Percentiles rank a stretch among this genome's conserved stretches.
Evolutionary conservation across 2,797 vertebrate genomes (phyloP).

Genomic region (Myotis findleyi): DNA sequence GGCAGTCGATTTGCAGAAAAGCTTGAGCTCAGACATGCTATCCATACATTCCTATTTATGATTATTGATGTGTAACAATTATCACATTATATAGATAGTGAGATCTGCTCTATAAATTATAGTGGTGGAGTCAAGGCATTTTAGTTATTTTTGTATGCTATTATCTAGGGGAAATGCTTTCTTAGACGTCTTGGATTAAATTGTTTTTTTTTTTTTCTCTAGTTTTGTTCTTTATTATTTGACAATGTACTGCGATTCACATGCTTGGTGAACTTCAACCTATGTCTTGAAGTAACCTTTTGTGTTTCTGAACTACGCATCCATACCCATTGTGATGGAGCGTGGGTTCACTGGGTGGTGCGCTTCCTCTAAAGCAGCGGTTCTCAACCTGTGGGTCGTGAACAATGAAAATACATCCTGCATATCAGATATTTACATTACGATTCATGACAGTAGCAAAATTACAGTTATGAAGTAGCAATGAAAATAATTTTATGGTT

Average conservation of each 20-base stretch:
- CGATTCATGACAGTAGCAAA: no score
- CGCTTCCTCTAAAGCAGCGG: background rate
- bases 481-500: no score
- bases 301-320: slow-evolving; percentile 12
- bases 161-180: slow-evolving; percentile 75
- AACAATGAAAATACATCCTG: no score
- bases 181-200: slow-evolving; percentile 74
- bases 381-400: no score
- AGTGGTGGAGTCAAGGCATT: slow-evolving; percentile 75
- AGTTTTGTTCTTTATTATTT: slow-evolving; percentile 55
- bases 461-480: no score
- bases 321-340: background rate
- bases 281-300: background rate
- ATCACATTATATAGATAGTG: slow-evolving; percentile 82
- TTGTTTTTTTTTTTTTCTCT: slow-evolving; percentile 67
- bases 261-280: slow-evolving; percentile 49
- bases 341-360: background rate
- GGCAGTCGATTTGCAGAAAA: slow-evolving; percentile 71
- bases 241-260: background rate
- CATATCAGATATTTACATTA: no score
- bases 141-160: slow-evolving; percentile 77
- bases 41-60: slow-evolving; percentile 79
- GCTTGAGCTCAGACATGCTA: slow-evolving; percentile 69
- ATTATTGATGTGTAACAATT: slow-evolving; percentile 83
- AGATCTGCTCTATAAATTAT: slow-evolving; percentile 81